Conservation (phyloP, 2,113 vertebrate species). For the Hippocampus comes region DNA sequence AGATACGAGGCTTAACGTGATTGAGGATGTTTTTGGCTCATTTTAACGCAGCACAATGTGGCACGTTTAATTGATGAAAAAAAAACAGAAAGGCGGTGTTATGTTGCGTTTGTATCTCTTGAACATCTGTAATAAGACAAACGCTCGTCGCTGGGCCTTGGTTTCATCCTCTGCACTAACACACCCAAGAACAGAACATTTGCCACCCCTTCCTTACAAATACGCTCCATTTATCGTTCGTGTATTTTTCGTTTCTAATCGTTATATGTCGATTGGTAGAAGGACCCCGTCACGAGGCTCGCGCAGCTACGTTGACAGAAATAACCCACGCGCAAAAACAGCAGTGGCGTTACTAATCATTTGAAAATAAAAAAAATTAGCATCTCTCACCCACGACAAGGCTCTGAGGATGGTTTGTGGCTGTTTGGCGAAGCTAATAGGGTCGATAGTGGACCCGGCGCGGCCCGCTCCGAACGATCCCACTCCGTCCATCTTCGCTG, state of each 20-base stretch:
- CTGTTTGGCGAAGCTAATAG: slow-evolving; percentile 81
- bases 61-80: background rate
- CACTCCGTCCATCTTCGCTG: slow-evolving; percentile 85
- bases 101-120: background rate
- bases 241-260: slow-evolving; percentile 10
- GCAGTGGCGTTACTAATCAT: background rate
- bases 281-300: slow-evolving; percentile 48
- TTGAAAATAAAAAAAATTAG: background rate
- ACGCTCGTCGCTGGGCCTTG: slow-evolving; percentile 39
- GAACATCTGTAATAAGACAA: slow-evolving; percentile 33
- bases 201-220: background rate
- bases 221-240: background rate
- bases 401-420: slow-evolving; percentile 89
- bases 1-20: slow-evolving; percentile 1
- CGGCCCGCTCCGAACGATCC: slow-evolving; percentile 90
- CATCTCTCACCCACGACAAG: slow-evolving; percentile 83
- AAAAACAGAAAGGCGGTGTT: background rate
- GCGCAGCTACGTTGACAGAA: slow-evolving; percentile 44
- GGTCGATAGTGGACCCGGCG: slow-evolving; percentile 82
- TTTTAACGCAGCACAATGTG: background rate
- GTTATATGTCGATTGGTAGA: slow-evolving; percentile 21
- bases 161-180: slow-evolving; percentile 43
- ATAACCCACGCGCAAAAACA: slow-evolving; percentile 6
- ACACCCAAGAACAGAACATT: background rate
- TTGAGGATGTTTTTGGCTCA: background rate